phyloP scores from a whole-genome alignment of 2,113 vertebrate genomes.

The Salvelinus alpinus region DNA sequence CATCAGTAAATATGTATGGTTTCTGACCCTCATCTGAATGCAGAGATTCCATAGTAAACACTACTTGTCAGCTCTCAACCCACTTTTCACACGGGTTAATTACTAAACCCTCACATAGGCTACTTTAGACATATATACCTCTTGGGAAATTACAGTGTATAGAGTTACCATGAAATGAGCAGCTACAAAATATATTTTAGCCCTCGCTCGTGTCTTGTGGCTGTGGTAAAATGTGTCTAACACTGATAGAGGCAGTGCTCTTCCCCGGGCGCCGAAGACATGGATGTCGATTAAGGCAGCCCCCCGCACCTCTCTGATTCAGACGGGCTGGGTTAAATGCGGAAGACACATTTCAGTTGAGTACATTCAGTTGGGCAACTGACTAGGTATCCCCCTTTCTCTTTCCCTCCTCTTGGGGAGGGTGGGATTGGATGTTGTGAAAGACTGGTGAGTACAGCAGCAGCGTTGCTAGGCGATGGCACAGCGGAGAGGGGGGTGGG shows the following conservation, averaged over 20 bases:
- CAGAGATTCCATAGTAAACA: too few species aligned
- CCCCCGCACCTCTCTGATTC: too few species aligned
- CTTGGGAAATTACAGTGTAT: neutral
- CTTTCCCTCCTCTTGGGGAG: conserved; percentile 1
- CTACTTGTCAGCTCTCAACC: too few species aligned
- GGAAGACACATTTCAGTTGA: too few species aligned
- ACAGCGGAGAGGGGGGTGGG: conserved; percentile 16
- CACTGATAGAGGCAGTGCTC: neutral
- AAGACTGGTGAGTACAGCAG: conserved; percentile 7
- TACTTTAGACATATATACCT: neutral
- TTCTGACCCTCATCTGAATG: too few species aligned
- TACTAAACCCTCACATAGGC: neutral
- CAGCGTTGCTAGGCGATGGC: conserved; percentile 56
- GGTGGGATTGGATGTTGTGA: neutral
- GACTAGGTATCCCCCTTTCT: too few species aligned
- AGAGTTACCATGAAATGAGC: conserved; percentile 24
- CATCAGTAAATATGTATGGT: too few species aligned
- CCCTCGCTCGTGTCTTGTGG: conserved; percentile 8
- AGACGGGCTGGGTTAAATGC: too few species aligned
- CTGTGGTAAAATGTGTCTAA: neutral
- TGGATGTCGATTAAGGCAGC: too few species aligned
- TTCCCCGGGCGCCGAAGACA: too few species aligned
- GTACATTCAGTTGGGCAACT: too few species aligned
- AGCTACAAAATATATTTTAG: conserved; percentile 22
- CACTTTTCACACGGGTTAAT: neutral